These are phyloP conservation scores for Phortica magna DNA, from an alignment of 2,888 invertebrate species.

Conservation along the genomic window DNA sequence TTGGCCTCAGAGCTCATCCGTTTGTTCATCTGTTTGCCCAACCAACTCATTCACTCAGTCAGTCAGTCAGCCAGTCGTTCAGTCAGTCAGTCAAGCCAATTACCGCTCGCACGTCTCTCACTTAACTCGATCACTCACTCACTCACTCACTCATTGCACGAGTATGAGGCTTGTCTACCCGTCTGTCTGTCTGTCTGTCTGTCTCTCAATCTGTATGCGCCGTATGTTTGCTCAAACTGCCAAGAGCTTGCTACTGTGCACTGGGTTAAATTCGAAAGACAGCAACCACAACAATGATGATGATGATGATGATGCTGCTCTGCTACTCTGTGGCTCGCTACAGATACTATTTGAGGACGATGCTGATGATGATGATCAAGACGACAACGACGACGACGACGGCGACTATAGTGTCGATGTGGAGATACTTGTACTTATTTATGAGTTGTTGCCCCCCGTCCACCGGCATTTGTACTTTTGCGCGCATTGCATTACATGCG, in stretches of 20 bases:
- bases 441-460: constrained; percentile 61
- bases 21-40: constrained; percentile 1
- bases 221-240: neutral
- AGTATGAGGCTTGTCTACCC: neutral
- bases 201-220: constrained; percentile 10
- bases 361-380: constrained; percentile 52
- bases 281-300: constrained; percentile 23
- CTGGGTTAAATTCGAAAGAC: constrained; percentile 32
- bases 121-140: no score
- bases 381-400: constrained; percentile 6
- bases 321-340: constrained; percentile 49
- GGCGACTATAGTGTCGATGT: constrained; percentile 16
- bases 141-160: no score
- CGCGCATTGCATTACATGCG: constrained; percentile 1
- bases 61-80: neutral
- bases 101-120: neutral
- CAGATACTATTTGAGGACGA: constrained; percentile 74
- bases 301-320: constrained; percentile 24
- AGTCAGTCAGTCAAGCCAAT: neutral
- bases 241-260: constrained; percentile 22
- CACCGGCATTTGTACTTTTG: neutral
- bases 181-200: neutral
- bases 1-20: neutral
- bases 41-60: neutral
- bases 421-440: constrained; percentile 64